Base-by-base conservation (phyloP, 2,797 vertebrate species). In the Acipenser ruthenus region DNA sequence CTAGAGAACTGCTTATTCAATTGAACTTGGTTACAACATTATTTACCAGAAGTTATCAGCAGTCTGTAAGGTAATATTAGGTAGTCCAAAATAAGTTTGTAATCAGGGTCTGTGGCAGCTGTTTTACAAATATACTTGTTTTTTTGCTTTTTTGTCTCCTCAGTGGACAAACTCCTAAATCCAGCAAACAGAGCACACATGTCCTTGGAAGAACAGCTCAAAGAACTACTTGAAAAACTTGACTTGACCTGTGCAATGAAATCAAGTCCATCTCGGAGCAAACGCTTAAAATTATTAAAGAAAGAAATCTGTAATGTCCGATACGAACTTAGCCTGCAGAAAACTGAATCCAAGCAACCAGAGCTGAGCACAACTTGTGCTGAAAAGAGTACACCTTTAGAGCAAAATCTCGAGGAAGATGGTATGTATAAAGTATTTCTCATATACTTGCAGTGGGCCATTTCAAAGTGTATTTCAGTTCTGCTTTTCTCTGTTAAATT, bases 171-270 rank as follows among this genome's bases (percentile, higher is more conserved):
- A 67, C 82, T 98, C 69, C 88, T 98, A 71, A 84, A 85, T 72
- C 92, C 95, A 5, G 90, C 90, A 78, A 95, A 85, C 74, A 90
- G 96, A 75, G 74, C 75, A 6, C 91, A 93, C 73, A 88, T 97
- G 83, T 75, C 91, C 56, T 85, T 90, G 73, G 95, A 97, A 74
- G 88, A 93, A 71, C 95, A 98, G 86, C 90, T 99, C 66, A 88
- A 90, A 80, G 91, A 94, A 73, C 86, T 99, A 6, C 83, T 99
- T 83, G 96, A 98, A 77, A 97, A 94, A 82, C 89, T 97, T 37
- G 96, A 99, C 84, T 84, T 94, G 74, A 97, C 95, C 18, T 91
- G 90, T 49, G 84, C 92, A 73, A 97, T 98, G 96, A 99, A 98
- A 83, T 93, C 93, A 76, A 97, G 96, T 62, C 93, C 94, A 4